Evolutionary conservation across 1,140 invertebrate genomes (phyloP).

Genomic region (Phymastichus coffea): DNA sequence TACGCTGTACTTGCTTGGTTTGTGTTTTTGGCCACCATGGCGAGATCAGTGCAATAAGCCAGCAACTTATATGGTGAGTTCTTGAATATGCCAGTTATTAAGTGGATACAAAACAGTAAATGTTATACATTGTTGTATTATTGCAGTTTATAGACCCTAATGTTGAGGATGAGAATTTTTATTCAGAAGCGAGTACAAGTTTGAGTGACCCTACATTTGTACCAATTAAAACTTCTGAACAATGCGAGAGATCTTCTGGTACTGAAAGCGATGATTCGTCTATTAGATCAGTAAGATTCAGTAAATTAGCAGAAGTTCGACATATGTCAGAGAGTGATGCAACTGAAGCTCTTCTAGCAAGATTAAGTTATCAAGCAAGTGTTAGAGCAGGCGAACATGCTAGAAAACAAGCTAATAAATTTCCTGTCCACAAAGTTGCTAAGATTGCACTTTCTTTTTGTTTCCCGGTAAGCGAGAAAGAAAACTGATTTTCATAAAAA

Average conservation of each 20-base stretch:
- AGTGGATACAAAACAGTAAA: neutral
- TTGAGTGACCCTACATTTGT: constrained; percentile 80
- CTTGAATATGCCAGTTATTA: neutral
- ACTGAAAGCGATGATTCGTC: constrained; percentile 84
- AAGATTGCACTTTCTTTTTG: constrained; percentile 78
- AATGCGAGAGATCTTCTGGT: constrained; percentile 67
- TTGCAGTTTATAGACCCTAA: constrained; percentile 67
- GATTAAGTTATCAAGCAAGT: constrained; percentile 82
- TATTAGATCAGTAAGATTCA: constrained; percentile 76
- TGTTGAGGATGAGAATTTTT: constrained; percentile 68
- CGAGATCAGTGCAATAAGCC: constrained; percentile 71
- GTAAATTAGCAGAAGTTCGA: constrained; percentile 80
- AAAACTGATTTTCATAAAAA: too few relatives aligned
- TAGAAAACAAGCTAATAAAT: constrained; percentile 66
- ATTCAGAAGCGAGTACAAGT: too few relatives aligned
- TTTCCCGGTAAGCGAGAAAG: constrained; percentile 72
- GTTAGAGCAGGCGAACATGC: constrained; percentile 71
- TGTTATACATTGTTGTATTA: neutral
- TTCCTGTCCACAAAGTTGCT: constrained; percentile 69
- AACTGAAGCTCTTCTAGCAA: constrained; percentile 77
- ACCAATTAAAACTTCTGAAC: constrained; percentile 75
- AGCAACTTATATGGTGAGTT: constrained; percentile 64
- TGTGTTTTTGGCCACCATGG: constrained; percentile 82
- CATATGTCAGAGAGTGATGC: constrained; percentile 81
- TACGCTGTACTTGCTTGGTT: constrained; percentile 77